Percentiles rank a stretch among this genome's conserved stretches.
These are phyloP conservation scores for Drosophila borealis DNA, from an alignment of 2,888 invertebrate genomes.

Conservation along the genomic window DNA sequence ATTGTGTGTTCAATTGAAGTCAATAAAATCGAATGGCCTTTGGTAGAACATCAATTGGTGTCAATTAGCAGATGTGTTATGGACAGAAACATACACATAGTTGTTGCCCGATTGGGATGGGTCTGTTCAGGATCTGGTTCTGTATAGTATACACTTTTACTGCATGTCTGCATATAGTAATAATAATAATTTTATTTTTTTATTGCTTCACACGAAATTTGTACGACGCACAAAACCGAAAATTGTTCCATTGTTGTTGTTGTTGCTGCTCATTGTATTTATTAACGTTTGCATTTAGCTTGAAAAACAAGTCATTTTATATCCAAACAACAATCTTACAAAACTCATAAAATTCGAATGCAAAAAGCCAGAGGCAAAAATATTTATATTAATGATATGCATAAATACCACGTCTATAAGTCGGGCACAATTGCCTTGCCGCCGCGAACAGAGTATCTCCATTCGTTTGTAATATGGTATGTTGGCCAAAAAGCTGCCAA, in stretches of 20 bases:
- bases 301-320: slow-evolving; percentile 60
- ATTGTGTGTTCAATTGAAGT: not conserved
- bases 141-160: slow-evolving; percentile 3
- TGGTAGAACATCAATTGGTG: slow-evolving; percentile 14
- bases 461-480: slow-evolving; percentile 8
- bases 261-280: slow-evolving; percentile 21
- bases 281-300: slow-evolving; percentile 42
- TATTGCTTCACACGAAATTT: slow-evolving; percentile 28
- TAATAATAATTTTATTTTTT: slow-evolving; percentile 36
- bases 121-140: slow-evolving; percentile 12
- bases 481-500: slow-evolving; percentile 34
- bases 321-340: slow-evolving; percentile 59
- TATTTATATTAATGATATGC: slow-evolving; percentile 74
- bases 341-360: slow-evolving; percentile 65
- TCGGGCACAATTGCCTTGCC: slow-evolving; percentile 20
- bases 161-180: slow-evolving; percentile 11
- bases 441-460: not conserved
- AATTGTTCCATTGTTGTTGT: slow-evolving; percentile 22
- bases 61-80: slow-evolving; percentile 11
- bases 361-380: slow-evolving; percentile 62
- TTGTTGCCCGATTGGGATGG: not conserved
- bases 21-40: slow-evolving; percentile 1
- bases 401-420: slow-evolving; percentile 50
- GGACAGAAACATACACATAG: not conserved
- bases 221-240: slow-evolving; percentile 23